Conservation (phyloP, 2,113 vertebrate genomes). For the Alces alces region DNA sequence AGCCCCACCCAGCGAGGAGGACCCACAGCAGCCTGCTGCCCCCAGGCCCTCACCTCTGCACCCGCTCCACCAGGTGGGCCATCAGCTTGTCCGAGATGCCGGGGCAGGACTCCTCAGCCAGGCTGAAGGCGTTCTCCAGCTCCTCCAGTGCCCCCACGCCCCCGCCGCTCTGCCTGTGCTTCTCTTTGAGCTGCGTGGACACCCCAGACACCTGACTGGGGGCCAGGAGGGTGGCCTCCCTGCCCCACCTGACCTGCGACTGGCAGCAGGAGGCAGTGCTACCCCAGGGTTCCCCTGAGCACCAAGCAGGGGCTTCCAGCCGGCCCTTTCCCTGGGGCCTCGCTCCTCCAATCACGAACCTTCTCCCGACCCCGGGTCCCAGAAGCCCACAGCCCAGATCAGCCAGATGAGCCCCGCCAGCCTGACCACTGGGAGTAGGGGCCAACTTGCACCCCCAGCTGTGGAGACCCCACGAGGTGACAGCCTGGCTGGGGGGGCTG, state of each 20-base stretch:
- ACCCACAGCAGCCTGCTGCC: background rate
- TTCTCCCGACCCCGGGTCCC: background rate
- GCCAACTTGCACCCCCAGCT: accelerated
- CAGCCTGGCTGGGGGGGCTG: accelerated
- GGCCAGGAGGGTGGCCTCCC: accelerated
- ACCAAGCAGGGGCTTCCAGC: no score
- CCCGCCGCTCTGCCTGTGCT: slow-evolving; percentile 88
- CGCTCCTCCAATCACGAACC: background rate
- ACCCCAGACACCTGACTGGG: accelerated
- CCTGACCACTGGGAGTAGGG: background rate
- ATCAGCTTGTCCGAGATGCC: slow-evolving; percentile 95
- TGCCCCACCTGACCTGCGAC: accelerated
- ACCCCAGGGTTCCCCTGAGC: accelerated
- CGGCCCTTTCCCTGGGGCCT: accelerated
- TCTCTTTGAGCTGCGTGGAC: slow-evolving; percentile 87
- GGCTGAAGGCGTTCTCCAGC: slow-evolving; percentile 96
- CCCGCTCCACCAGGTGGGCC: slow-evolving; percentile 92
- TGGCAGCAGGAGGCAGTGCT: background rate
- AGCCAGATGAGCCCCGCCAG: accelerated
- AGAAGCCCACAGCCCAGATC: background rate
- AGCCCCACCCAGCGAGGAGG: background rate
- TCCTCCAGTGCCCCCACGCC: slow-evolving; percentile 93
- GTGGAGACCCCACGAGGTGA: background rate
- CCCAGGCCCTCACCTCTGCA: slow-evolving; percentile 85
- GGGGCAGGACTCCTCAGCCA: slow-evolving; percentile 94